Evolutionary conservation across 2,113 vertebrate genomes (phyloP), one percentile per base, ranked within the genome.

Genomic region (Spea bombifrons): DNA sequence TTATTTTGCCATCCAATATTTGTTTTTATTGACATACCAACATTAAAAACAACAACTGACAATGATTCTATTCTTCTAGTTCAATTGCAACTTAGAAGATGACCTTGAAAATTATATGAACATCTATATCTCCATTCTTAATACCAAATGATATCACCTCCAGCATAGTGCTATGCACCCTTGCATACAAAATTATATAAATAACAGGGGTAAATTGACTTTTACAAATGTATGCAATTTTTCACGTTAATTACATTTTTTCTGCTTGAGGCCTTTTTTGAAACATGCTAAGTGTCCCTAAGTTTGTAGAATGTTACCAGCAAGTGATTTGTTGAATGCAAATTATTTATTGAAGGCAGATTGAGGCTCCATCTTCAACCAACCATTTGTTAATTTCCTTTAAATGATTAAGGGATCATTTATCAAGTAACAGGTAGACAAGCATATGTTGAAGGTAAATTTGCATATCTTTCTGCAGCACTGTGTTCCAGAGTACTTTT

Each of bases 191-290:
- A 76, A 76, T 76, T 43, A 76, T 76, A 16, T 76, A 69, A 76
- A 76, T 49, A 68, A 52, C 67, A 16, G 66, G 65, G 67, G 66
- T 69, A 76, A 76, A 69, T 59, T 76, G 75, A 68, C 66, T 76
- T 76, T 69, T 68, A 76, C 65, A 76, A 76, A 76, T 76, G 75
- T 76, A 76, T 69, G 66, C 65, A 68, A 76, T 69, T 46, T 76
- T 68, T 76, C 66, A 69, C 59, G 65, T 50, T 76, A 76, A 76
- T 76, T 76, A 59, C 12, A 76, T 57, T 76, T 76, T 76, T 76
- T 52, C 30, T 68, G 66, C 75, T 76, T 13, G n/a, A 59, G 66
- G 75, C 65, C 17, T 67, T 75, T 75, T 50, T 57, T 67, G 52
- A 76, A 76, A 57, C 16, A 13, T 57, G 4, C 52, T 76, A 68